Evolutionary conservation across 2,113 vertebrate genomes (phyloP).

Genomic region (Nibea coibor): DNA sequence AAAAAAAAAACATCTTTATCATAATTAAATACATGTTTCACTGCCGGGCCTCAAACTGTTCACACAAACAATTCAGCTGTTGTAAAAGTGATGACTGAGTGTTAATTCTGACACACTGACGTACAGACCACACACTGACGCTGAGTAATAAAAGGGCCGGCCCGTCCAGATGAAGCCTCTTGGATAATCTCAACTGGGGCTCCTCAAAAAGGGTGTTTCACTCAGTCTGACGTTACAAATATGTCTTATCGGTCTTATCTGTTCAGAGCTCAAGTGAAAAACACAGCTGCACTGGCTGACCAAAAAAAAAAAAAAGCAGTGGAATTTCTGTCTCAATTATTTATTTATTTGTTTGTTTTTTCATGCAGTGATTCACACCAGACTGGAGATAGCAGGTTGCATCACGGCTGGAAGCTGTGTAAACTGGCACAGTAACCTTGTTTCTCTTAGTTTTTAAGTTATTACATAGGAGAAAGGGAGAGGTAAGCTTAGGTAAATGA

Average conservation of each 20-base stretch:
- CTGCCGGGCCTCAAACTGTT: background rate
- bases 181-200: background rate
- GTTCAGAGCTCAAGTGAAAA: constrained; percentile 3
- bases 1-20: too few species aligned
- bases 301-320: background rate
- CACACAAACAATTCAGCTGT: background rate
- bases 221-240: constrained; percentile 1
- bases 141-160: background rate
- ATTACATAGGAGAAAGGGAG: too few species aligned
- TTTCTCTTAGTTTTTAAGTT: background rate
- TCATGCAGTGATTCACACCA: constrained; percentile 6
- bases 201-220: constrained; percentile 10
- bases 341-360: background rate
- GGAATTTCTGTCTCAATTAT: background rate
- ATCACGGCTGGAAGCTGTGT: background rate
- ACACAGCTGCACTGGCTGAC: constrained; percentile 18
- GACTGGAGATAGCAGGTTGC: background rate
- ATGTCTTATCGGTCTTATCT: constrained; percentile 21
- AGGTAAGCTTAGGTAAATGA: background rate
- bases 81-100: background rate
- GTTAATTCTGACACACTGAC: background rate
- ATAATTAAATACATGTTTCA: background rate
- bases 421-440: background rate
- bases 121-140: background rate
- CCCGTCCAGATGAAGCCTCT: constrained; percentile 5